These are phyloP conservation scores for Acrocephalus kingi DNA, from an alignment of 2,113 vertebrate species.

Conservation along the genomic window DNA sequence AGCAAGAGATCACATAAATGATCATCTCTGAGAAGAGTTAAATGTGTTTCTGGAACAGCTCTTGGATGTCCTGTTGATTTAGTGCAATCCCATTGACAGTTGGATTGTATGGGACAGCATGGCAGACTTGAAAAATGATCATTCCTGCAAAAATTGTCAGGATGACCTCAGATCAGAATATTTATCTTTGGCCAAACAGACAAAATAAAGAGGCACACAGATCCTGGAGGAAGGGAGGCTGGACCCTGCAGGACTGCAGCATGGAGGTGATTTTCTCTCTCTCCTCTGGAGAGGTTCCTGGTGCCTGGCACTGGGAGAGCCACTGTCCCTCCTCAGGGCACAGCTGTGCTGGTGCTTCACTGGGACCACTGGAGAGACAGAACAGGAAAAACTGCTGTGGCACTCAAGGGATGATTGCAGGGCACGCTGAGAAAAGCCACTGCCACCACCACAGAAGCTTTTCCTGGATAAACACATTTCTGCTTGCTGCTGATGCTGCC, in stretches of 20 bases:
- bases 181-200: conserved; percentile 59
- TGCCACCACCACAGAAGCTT: not conserved
- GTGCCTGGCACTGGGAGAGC: not conserved
- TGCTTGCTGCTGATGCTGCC: not conserved
- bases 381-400: not conserved
- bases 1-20: conserved; percentile 2
- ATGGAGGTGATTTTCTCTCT: not conserved
- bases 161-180: conserved; percentile 62
- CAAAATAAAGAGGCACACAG: conserved; percentile 46
- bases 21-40: conserved; percentile 48
- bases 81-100: conserved; percentile 44
- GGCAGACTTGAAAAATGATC: conserved; percentile 46
- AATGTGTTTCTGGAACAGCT: conserved; percentile 39
- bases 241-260: not conserved
- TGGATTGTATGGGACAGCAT: not conserved
- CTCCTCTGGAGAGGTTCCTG: not conserved
- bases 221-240: not conserved
- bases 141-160: conserved; percentile 63
- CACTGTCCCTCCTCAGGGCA: not conserved
- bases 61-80: conserved; percentile 48
- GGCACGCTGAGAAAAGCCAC: not conserved
- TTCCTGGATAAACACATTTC: not conserved
- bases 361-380: not conserved
- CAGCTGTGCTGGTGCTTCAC: not conserved
- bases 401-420: not conserved